phyloP scores from a whole-genome alignment of 2,113 vertebrate genomes.

The Rhea americana region DNA sequence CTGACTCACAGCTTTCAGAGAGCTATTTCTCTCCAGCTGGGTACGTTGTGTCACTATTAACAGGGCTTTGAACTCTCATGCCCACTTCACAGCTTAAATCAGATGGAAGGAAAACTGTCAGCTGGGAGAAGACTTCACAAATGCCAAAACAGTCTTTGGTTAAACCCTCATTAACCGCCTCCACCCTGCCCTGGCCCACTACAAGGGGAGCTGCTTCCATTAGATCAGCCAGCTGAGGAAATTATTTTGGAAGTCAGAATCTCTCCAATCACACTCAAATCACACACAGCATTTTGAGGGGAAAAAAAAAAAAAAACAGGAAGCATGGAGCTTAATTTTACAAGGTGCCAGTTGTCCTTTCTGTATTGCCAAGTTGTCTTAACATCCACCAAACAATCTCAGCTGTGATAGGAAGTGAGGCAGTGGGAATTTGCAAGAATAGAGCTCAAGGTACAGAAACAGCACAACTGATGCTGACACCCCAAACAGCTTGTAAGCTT shows the following conservation, averaged over 20 bases:
- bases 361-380: not conserved
- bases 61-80: not conserved
- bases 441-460: not conserved
- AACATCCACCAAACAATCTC: accelerated
- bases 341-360: not conserved
- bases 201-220: not conserved
- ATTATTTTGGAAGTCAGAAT: not conserved
- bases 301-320: no score
- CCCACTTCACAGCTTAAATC: not conserved
- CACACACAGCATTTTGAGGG: not conserved
- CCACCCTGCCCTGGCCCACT: not conserved
- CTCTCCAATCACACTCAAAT: not conserved
- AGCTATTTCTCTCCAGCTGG: not conserved
- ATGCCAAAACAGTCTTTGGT: not conserved
- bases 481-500: accelerated
- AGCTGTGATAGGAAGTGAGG: accelerated
- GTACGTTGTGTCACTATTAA: not conserved
- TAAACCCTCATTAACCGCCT: not conserved
- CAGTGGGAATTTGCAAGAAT: not conserved
- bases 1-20: not conserved
- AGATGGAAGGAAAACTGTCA: not conserved
- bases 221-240: not conserved
- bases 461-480: not conserved
- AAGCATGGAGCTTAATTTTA: not conserved
- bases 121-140: not conserved